phyloP scores from a whole-genome alignment of 2,888 invertebrate species.

The Amblyjoppa fuscipennis region DNA sequence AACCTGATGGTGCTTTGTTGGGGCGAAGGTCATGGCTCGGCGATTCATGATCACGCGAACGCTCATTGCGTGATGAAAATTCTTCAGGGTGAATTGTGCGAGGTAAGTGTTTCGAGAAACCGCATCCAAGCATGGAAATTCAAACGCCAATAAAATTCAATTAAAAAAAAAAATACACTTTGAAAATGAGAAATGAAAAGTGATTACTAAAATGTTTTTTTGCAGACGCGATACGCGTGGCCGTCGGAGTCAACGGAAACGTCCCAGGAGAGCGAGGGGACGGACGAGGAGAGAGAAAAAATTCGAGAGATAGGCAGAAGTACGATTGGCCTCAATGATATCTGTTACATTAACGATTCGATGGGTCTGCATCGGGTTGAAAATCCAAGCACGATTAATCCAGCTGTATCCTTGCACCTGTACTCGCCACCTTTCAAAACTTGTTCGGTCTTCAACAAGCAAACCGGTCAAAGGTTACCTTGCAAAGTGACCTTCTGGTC shows the following conservation, averaged over 20 bases:
- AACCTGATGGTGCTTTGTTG: slow-evolving; percentile 99
- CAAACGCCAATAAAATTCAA: neutral
- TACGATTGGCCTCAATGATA: slow-evolving; percentile 90
- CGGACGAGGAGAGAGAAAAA: slow-evolving; percentile 85
- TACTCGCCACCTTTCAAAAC: slow-evolving; percentile 97
- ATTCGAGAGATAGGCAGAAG: slow-evolving; percentile 90
- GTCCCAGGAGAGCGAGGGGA: slow-evolving; percentile 76
- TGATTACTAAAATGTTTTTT: slow-evolving; percentile 20
- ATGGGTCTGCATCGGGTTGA: slow-evolving; percentile 98
- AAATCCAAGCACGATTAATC: slow-evolving; percentile 95
- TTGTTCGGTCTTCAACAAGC: slow-evolving; percentile 96
- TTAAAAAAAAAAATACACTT: slow-evolving; percentile 1
- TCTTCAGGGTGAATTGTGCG: slow-evolving; percentile 92
- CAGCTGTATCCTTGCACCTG: slow-evolving; percentile 96
- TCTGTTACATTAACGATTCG: slow-evolving; percentile 98
- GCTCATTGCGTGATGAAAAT: slow-evolving; percentile 99
- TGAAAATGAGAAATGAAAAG: slow-evolving; percentile 16
- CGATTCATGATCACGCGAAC: slow-evolving; percentile 98
- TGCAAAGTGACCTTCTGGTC: slow-evolving; percentile 96
- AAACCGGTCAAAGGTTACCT: slow-evolving; percentile 91
- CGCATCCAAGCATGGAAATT: neutral
- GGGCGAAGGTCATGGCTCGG: slow-evolving; percentile 97
- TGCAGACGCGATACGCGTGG: slow-evolving; percentile 90
- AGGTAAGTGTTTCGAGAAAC: slow-evolving; percentile 87
- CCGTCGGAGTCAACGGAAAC: slow-evolving; percentile 86